Evolutionary conservation across 37 sponge, comb jelly and placozoan genomes (phyloP).

Genomic region (Ianthella basta): DNA sequence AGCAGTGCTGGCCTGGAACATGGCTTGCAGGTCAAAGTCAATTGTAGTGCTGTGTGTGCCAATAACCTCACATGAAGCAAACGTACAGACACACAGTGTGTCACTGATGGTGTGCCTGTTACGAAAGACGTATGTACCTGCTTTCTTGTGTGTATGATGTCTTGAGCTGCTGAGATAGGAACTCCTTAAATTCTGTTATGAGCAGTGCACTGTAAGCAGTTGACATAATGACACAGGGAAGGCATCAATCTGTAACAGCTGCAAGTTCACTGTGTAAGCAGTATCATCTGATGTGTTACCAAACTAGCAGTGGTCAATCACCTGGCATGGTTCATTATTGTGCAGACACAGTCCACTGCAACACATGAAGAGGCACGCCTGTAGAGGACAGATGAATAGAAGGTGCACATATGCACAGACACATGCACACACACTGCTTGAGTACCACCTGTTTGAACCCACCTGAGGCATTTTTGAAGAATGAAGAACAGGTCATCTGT

Average conservation of each 20-base stretch:
- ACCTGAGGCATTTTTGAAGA: conserved; percentile 82
- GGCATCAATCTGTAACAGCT: too few species aligned
- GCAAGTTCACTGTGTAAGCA: too few species aligned
- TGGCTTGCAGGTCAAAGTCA: conserved; percentile 29
- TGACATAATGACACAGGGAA: neutral
- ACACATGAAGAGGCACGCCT: conserved; percentile 70
- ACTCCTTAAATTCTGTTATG: conserved; percentile 58
- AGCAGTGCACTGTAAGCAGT: conserved; percentile 57
- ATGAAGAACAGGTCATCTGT: conserved; percentile 92
- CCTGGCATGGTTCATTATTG: conserved; percentile 88
- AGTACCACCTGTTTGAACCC: neutral
- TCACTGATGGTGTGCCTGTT: neutral
- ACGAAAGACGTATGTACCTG: neutral
- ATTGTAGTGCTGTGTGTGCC: too few species aligned
- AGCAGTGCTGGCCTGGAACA: conserved; percentile 14
- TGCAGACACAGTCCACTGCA: conserved; percentile 84
- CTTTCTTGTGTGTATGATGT: neutral
- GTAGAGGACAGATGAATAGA: neutral
- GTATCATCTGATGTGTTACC: too few species aligned
- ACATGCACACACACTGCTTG: conserved; percentile 27
- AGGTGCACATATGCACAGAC: neutral
- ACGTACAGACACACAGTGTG: neutral
- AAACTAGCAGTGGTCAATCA: too few species aligned
- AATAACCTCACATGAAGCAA: neutral
- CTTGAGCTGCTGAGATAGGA: conserved; percentile 50